Evolutionary conservation across 2,113 vertebrate species (phyloP).

Genomic region (Corynorhinus townsendii): DNA sequence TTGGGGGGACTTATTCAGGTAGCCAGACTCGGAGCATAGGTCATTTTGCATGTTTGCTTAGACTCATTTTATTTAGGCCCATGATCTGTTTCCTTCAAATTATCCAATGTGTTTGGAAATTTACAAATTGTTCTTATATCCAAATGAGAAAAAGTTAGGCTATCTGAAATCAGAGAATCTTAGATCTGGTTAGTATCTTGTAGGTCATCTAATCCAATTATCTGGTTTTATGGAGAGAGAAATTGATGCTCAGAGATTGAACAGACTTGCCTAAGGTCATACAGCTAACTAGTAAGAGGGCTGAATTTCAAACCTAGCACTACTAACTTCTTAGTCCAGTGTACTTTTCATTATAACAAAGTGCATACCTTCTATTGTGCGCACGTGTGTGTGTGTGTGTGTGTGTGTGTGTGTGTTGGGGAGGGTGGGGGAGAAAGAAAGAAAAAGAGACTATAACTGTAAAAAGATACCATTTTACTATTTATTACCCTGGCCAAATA

Average conservation of each 20-base stretch:
- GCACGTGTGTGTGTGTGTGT: background rate
- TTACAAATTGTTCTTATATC: background rate
- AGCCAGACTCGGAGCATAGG: background rate
- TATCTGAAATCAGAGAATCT: background rate
- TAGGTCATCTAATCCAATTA: background rate
- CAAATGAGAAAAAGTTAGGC: background rate
- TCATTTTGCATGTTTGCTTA: conserved; percentile 1
- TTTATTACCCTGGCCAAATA: background rate
- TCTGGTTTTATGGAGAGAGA: background rate
- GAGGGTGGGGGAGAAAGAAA: background rate
- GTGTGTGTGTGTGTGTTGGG: background rate
- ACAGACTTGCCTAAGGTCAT: background rate
- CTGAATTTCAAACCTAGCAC: background rate
- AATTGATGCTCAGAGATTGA: background rate
- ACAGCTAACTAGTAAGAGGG: background rate
- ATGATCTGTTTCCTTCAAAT: background rate
- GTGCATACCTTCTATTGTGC: background rate
- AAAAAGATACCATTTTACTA: conserved; percentile 12
- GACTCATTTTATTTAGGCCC: background rate
- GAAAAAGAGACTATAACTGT: background rate
- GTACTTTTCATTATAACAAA: background rate
- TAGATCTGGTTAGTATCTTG: background rate
- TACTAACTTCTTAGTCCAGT: background rate
- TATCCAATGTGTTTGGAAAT: background rate
- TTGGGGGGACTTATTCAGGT: background rate